These are phyloP conservation scores for Pristionchus arcanus DNA, from an alignment of 2,888 invertebrate species.

Conservation along the genomic window DNA sequence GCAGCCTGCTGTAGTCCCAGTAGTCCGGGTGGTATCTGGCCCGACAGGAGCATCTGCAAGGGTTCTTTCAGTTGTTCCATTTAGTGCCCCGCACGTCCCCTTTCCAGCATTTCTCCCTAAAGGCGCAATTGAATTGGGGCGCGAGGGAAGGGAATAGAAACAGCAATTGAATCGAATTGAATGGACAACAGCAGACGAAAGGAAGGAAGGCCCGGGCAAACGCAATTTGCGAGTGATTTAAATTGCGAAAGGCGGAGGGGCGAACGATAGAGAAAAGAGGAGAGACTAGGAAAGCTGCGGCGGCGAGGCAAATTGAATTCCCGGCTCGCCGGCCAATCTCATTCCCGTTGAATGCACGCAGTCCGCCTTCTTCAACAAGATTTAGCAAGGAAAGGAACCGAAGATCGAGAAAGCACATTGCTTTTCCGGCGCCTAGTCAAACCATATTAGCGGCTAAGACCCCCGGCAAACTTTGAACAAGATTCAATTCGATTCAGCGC, in stretches of 20 bases:
- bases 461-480: too few species aligned
- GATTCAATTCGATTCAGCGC: too few species aligned
- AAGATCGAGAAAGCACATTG: conserved; percentile 17
- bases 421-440: neutral
- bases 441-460: too few species aligned
- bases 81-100: neutral
- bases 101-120: conserved; percentile 18
- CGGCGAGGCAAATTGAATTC: conserved; percentile 31
- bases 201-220: conserved; percentile 19
- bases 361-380: neutral
- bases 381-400: neutral
- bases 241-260: neutral
- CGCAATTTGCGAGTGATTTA: conserved; percentile 46
- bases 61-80: neutral
- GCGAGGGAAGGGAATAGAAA: neutral
- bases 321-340: conserved; percentile 23
- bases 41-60: conserved; percentile 64
- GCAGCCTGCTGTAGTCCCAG: conserved; percentile 61
- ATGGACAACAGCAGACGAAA: neutral
- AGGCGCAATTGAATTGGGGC: conserved; percentile 15
- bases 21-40: conserved; percentile 51
- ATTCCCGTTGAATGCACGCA: conserved; percentile 26
- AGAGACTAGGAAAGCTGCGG: neutral
- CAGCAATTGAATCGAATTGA: conserved; percentile 39
- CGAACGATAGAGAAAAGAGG: conserved; percentile 20